Percentiles rank a stretch among this genome's conserved stretches.
Conservation (phyloP, 2,113 vertebrate species). For the Xerus inauris region DNA sequence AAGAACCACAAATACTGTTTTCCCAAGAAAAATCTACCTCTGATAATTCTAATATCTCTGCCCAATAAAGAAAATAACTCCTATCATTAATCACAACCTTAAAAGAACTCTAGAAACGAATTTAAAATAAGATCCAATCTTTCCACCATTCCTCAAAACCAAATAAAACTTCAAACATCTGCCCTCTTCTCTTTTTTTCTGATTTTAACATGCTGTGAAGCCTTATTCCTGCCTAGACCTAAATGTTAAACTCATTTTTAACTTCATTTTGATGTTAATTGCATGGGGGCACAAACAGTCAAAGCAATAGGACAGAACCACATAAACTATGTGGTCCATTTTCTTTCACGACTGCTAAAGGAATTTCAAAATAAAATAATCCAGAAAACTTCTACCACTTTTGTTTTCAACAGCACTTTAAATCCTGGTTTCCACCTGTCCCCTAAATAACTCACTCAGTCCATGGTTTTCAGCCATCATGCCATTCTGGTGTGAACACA, state of each 20-base stretch:
- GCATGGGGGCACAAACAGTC: neutral
- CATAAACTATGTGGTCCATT: neutral
- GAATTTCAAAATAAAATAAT: slow-evolving; percentile 43
- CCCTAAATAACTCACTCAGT: neutral
- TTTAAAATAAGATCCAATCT: slow-evolving; percentile 43
- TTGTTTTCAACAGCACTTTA: too few species aligned
- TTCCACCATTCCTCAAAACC: slow-evolving; percentile 53
- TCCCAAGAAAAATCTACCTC: slow-evolving; percentile 35
- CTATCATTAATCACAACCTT: slow-evolving; percentile 51
- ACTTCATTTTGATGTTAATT: slow-evolving; percentile 59
- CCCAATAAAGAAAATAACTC: slow-evolving; percentile 52
- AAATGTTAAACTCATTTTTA: slow-evolving; percentile 52
- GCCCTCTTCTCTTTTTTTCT: slow-evolving; percentile 34
- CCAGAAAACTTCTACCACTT: neutral
- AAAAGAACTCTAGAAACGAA: slow-evolving; percentile 50
- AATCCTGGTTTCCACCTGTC: neutral
- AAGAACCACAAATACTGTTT: slow-evolving; percentile 29
- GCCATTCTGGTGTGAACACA: neutral
- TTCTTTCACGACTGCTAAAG: slow-evolving; percentile 3
- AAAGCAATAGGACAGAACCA: slow-evolving; percentile 30
- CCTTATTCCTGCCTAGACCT: neutral
- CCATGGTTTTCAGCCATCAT: neutral
- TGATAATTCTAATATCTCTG: slow-evolving; percentile 57
- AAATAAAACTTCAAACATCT: slow-evolving; percentile 47
- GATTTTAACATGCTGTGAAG: neutral